Conservation (phyloP, 2,888 invertebrate species). For the Idaea dimidiata region DNA sequence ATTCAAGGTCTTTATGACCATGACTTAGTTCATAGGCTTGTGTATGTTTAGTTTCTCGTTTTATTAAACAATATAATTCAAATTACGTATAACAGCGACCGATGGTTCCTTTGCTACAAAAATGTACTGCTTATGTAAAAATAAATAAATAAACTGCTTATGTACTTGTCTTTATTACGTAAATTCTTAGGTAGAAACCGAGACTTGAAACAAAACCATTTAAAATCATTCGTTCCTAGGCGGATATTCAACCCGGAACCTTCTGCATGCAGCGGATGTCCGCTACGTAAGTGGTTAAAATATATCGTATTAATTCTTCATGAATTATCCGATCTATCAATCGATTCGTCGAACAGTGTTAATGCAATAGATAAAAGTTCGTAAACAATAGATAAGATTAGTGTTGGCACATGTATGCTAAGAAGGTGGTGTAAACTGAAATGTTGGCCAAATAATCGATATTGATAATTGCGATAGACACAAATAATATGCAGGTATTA, state of each 20-base stretch:
- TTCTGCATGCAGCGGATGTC: neutral
- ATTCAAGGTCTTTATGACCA: neutral
- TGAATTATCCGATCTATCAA: neutral
- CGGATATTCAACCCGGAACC: neutral
- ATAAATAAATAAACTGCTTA: no score
- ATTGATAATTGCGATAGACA: slow-evolving; percentile 11
- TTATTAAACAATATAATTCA: neutral
- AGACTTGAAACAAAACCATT: neutral
- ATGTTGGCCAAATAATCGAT: slow-evolving; percentile 3
- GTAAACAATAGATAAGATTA: neutral
- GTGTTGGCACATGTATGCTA: neutral
- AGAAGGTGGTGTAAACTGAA: neutral
- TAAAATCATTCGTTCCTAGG: neutral
- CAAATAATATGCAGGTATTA: neutral
- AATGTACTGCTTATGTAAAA: no score
- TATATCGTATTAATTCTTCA: neutral
- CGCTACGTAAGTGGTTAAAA: neutral
- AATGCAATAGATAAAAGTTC: neutral
- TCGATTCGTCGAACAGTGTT: neutral
- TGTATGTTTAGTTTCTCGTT: neutral
- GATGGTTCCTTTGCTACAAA: no score
- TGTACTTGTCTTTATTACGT: no score
- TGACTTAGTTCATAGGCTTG: neutral
- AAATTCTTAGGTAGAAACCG: no score
- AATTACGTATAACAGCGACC: no score